phyloP scores from a whole-genome alignment of 2,113 vertebrate species.

The Marmota flaviventris region DNA sequence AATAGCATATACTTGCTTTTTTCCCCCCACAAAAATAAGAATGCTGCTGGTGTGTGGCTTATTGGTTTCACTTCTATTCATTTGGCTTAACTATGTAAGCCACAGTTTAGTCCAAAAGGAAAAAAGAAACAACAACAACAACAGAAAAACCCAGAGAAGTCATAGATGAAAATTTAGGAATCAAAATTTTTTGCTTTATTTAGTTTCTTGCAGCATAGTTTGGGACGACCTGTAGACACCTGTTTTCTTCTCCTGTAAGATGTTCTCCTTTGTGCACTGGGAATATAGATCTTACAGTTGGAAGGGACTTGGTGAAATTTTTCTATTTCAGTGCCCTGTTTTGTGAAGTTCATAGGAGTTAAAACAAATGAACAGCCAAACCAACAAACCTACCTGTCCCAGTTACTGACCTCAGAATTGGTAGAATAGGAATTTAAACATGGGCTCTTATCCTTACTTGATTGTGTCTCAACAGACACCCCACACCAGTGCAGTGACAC shows the following conservation, averaged over 20 bases:
- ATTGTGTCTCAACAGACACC: not conserved
- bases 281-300: not conserved
- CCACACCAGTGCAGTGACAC: not conserved
- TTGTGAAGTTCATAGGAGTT: conserved; percentile 18
- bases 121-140: not conserved
- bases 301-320: conserved; percentile 1
- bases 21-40: conserved; percentile 54
- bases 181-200: conserved; percentile 36
- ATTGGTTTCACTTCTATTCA: conserved; percentile 58
- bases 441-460: not conserved
- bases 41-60: conserved; percentile 48
- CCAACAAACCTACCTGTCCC: not conserved
- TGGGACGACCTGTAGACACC: not conserved
- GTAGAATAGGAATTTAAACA: not conserved
- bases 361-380: not conserved
- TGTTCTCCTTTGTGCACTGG: not conserved
- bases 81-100: conserved; percentile 71
- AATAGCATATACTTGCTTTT: conserved; percentile 58
- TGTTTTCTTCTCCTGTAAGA: not conserved
- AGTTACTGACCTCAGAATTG: not conserved
- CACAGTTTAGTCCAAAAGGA: conserved; percentile 19
- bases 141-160: not conserved
- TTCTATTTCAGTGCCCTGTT: not conserved
- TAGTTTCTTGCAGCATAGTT: not conserved
- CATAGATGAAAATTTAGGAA: conserved; percentile 55